A percentile compares a stretch with the other conserved stretches of the same genome.
Evolutionary conservation across 1,140 invertebrate species (phyloP).

Genomic region (Bombyx mori): ASM3026992v2 NC_085110.1:4732501-4733000

Average conservation of each 20-base stretch:
- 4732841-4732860: too few species aligned
- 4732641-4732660: conserved; percentile 39
- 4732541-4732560: conserved; percentile 24
- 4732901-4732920: too few species aligned
- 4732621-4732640: conserved; percentile 44
- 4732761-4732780: conserved; percentile 36
- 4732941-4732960: too few species aligned
- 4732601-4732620: conserved; percentile 56
- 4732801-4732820: conserved; percentile 29
- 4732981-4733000: too few species aligned
- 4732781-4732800: conserved; percentile 27
- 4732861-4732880: too few species aligned
- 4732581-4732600: conserved; percentile 22
- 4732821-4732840: not conserved
- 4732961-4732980: too few species aligned
- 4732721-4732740: conserved; percentile 57
- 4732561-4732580: not conserved
- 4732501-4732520: conserved; percentile 36
- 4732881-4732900: too few species aligned
- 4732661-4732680: conserved; percentile 1
- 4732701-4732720: conserved; percentile 16
- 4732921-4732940: too few species aligned
- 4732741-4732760: conserved; percentile 60
- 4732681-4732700: conserved; percentile 12
- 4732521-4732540: conserved; percentile 48